A percentile compares a stretch with the other conserved stretches of the same genome.
These are phyloP conservation scores for Gallinago undulata DNA, from an alignment of 2,113 vertebrate species.

Conservation along the genomic window DNA sequence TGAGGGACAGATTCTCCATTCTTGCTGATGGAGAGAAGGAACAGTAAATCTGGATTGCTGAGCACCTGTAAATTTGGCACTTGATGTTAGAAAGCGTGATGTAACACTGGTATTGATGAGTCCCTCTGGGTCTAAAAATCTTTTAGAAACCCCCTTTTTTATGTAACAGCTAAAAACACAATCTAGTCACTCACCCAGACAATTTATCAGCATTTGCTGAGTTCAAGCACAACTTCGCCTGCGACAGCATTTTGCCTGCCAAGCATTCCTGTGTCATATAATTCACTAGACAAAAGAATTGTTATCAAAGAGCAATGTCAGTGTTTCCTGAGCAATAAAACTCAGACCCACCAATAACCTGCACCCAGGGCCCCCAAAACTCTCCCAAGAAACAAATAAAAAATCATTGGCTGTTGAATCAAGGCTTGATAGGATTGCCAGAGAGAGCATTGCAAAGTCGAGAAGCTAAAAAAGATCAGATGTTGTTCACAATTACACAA, in stretches of 20 bases:
- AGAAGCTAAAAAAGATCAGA: not conserved
- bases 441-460: not conserved
- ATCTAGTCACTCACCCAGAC: not conserved
- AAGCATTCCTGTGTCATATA: not conserved
- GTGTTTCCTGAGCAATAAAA: constrained; percentile 37
- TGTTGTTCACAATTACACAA: not conserved
- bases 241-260: not conserved
- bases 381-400: constrained; percentile 13
- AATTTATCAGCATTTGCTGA: not conserved
- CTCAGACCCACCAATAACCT: not conserved
- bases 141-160: not conserved
- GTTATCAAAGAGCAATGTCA: constrained; percentile 4
- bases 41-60: not conserved
- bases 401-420: constrained; percentile 12
- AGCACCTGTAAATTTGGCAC: not conserved
- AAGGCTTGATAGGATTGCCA: not conserved
- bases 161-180: not conserved
- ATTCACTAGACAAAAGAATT: constrained; percentile 10
- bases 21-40: not conserved
- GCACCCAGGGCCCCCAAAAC: not conserved
- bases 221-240: not conserved
- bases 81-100: not conserved
- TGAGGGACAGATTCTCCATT: not conserved
- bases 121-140: not conserved
- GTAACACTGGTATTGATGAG: not conserved